These are phyloP conservation scores for Drosophila parabipectinata DNA, from an alignment of 1,140 invertebrate genomes.

Conservation along the genomic window DNA sequence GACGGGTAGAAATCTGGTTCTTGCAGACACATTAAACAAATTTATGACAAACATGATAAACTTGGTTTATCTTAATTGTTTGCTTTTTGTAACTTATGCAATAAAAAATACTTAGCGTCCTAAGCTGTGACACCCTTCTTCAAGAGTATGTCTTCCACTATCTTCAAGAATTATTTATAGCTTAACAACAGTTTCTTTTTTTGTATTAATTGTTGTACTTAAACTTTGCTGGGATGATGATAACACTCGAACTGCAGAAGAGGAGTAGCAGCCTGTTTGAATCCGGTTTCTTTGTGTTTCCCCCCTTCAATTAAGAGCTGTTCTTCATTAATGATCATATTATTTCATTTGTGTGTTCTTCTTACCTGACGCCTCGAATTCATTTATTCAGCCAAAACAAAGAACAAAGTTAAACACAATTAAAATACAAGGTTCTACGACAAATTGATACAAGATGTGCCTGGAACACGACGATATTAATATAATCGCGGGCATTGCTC, in stretches of 20 bases:
- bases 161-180: slow-evolving; percentile 36
- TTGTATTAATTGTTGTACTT: slow-evolving; percentile 15
- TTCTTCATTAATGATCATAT: slow-evolving; percentile 29
- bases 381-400: slow-evolving; percentile 12
- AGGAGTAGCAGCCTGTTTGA: slow-evolving; percentile 74
- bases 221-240: slow-evolving; percentile 67
- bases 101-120: not conserved
- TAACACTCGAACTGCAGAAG: slow-evolving; percentile 28
- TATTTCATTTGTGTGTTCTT: slow-evolving; percentile 14
- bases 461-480: not conserved
- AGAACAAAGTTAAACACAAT: not conserved
- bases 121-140: not conserved
- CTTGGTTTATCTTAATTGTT: not conserved
- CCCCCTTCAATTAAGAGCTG: slow-evolving; percentile 13
- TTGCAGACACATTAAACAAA: slow-evolving; percentile 15
- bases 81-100: not conserved
- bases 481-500: slow-evolving; percentile 29
- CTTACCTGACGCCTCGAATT: slow-evolving; percentile 18
- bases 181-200: slow-evolving; percentile 26
- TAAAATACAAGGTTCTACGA: slow-evolving; percentile 3
- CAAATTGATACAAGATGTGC: slow-evolving; percentile 14
- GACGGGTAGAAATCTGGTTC: slow-evolving; percentile 8
- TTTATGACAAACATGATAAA: not conserved
- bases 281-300: slow-evolving; percentile 68
- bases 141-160: slow-evolving; percentile 8